Base-by-base conservation (phyloP, 2,113 vertebrate genomes). In the Poecilia latipinna region DNA sequence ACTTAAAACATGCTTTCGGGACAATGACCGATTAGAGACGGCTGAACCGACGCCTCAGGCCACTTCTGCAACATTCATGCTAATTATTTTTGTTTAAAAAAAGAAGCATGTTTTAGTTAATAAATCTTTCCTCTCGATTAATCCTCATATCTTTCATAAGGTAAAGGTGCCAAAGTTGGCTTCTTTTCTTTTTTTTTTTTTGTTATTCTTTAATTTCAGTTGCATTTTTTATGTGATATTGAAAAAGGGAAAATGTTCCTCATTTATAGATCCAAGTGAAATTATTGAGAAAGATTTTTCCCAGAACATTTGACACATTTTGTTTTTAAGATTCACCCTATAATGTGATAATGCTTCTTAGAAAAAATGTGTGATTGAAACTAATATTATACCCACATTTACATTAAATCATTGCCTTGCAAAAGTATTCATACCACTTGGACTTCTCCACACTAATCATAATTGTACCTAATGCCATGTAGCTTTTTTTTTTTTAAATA, bases 21-120 rank as follows among this genome's bases (percentile, higher is more conserved):
- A 85, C 77, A 84, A 86, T 61, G 51, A 79, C 83, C 72, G 80
- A 31, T 32, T 22, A 37, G 67, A 80, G 42, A 72, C 54, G 11
- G 61, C n/a, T 32, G 13, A 70, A 28, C 35, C 39, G 28, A 61
- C 28, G 69, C 13, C 32, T 28, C n/a, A 8, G 28, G 15, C 51
- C 7, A 57, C 51, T 57, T 57, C 22, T 57, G 51, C 22, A n/a
- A 57, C 22, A 57, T 10, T 57, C 22, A 24, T 10, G 22, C 19
- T 24, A 57, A n/a, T 57, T n/a, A 11, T n/a, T 48, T 48, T 48
- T 48, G 39, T 4, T 42, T 51, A 29, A 19, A 57, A n/a, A 57
- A 24, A 57, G 51, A 7, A 57, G 3, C 2, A 57, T 19, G 51
- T 11, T 54, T 54, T 3, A n/a, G 19, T 54, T 19, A 48, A 54